Percentiles rank a stretch among this genome's conserved stretches.
phyloP scores from a whole-genome alignment of 2,888 invertebrate species.

The Meloe dianella region DNA sequence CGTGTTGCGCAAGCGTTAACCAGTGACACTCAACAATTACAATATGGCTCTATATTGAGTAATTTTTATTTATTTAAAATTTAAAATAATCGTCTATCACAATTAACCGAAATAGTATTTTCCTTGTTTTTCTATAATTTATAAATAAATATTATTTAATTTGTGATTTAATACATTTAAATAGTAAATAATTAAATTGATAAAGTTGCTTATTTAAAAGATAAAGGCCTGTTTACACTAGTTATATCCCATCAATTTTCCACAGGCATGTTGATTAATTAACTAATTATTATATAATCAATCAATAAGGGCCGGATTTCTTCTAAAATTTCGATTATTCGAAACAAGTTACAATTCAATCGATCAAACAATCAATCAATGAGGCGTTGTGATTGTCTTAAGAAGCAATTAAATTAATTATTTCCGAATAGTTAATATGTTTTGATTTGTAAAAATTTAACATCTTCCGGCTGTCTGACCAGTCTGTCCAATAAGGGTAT shows the following conservation, averaged over 20 bases:
- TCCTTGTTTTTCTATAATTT: not conserved
- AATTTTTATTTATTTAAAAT: not conserved
- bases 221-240: conserved; percentile 9
- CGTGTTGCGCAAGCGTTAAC: conserved; percentile 2
- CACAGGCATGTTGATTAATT: too few species aligned
- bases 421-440: not conserved
- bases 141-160: not conserved
- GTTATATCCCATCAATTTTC: too few species aligned
- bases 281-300: not conserved
- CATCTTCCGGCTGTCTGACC: conserved; percentile 6
- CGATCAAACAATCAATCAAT: not conserved
- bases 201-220: too few species aligned
- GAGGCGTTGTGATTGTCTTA: not conserved
- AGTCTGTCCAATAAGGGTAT: not conserved
- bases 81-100: not conserved
- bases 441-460: not conserved
- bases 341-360: not conserved
- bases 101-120: not conserved
- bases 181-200: too few species aligned
- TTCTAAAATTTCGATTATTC: not conserved
- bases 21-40: not conserved
- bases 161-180: too few species aligned
- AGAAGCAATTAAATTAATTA: not conserved
- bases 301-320: not conserved
- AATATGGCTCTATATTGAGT: not conserved